A percentile compares a stretch with the other conserved stretches of the same genome.
phyloP scores from a whole-genome alignment of 2,797 vertebrate genomes.

The Cyprinodon diabolis region DNA sequence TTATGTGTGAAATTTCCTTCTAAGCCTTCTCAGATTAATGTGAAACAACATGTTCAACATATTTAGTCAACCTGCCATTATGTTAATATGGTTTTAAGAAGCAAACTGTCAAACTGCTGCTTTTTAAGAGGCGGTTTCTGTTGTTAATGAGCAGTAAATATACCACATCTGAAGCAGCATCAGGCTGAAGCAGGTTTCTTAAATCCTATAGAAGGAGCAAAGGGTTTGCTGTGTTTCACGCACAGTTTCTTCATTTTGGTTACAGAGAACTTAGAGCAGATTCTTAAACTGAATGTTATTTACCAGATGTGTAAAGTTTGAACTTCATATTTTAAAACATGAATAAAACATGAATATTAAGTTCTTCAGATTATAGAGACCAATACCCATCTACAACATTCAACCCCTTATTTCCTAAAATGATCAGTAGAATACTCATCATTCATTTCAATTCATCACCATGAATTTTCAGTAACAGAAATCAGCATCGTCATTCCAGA shows the following conservation, averaged over 20 bases:
- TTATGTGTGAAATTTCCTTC: not conserved
- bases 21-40: too few relatives aligned
- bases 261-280: not conserved
- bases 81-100: too few relatives aligned
- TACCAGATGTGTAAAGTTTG: too few relatives aligned
- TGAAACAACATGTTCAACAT: too few relatives aligned
- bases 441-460: not conserved
- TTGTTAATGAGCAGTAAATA: not conserved
- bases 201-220: not conserved
- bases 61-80: too few relatives aligned
- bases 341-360: not conserved
- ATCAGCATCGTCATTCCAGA: too few relatives aligned
- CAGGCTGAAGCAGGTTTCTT: not conserved
- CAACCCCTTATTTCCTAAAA: too few relatives aligned
- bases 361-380: not conserved
- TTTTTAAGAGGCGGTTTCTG: not conserved
- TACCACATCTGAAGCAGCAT: not conserved
- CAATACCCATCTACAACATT: too few relatives aligned
- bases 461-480: too few relatives aligned
- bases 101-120: not conserved
- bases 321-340: not conserved
- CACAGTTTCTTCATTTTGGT: slow-evolving; percentile 6
- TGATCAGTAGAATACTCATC: too few relatives aligned
- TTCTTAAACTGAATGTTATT: too few relatives aligned
- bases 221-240: not conserved